phyloP scores from a whole-genome alignment of 2,888 invertebrate genomes.

The Bellardia bayeri region DNA sequence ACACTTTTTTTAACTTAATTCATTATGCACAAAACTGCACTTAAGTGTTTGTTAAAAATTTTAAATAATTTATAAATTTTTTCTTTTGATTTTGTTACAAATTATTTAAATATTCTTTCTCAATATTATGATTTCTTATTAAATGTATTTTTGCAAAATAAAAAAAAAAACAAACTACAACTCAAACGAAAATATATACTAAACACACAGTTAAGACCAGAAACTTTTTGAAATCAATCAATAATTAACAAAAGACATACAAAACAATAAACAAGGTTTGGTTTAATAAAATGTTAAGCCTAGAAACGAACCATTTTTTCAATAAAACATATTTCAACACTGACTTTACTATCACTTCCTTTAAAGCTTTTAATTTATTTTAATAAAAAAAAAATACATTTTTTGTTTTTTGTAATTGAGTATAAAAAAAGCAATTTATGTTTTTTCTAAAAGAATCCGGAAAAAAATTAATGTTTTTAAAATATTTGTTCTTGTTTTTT shows the following conservation, averaged over 20 bases:
- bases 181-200: slow-evolving; percentile 22
- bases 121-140: slow-evolving; percentile 18
- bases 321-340: slow-evolving; percentile 40
- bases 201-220: slow-evolving; percentile 63
- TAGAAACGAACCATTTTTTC: slow-evolving; percentile 38
- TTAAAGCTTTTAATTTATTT: not conserved
- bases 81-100: slow-evolving; percentile 3
- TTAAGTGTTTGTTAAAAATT: slow-evolving; percentile 38
- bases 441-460: too few species aligned
- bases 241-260: not conserved
- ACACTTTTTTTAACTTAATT: slow-evolving; percentile 14
- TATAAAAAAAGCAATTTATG: not conserved
- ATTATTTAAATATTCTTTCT: slow-evolving; percentile 31
- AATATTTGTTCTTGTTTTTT: slow-evolving; percentile 65
- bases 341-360: slow-evolving; percentile 40
- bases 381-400: too few species aligned
- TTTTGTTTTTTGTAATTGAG: not conserved
- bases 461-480: slow-evolving; percentile 67
- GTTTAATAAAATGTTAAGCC: slow-evolving; percentile 34
- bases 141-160: slow-evolving; percentile 33
- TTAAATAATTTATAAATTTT: slow-evolving; percentile 3
- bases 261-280: slow-evolving; percentile 12
- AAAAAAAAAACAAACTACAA: not conserved
- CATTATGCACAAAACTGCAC: slow-evolving; percentile 46
- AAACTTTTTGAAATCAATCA: slow-evolving; percentile 28